Evolutionary conservation across 2,888 invertebrate genomes (phyloP), one percentile per base, ranked within the genome.

Genomic region (Caenorhabditis drosophilae): DNA sequence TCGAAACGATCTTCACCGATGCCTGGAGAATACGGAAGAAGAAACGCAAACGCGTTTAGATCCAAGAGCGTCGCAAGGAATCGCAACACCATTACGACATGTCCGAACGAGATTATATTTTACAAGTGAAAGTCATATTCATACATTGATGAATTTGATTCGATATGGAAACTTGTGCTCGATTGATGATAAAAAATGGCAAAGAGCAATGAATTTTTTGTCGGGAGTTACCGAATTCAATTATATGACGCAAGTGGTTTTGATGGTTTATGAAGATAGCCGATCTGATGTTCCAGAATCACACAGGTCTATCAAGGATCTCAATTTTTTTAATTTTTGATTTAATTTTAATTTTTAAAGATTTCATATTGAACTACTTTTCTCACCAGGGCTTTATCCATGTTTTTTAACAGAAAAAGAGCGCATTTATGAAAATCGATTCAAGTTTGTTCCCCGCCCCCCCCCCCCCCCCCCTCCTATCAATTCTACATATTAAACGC

Each of bases 221-320:
- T 92, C 92, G 20, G 92, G 93, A 88, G 95, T 97, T 6, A 93
- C 96, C 0, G 98, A 98, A 85, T 88, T 98, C 27, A 98, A 98
- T 87, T 98, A 98, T 86, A 93, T 98, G 92, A 95, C 96, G 4
- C 97, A 98, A 86, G 92, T 98, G 60, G 92, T 98, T 25, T 94
- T 99, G 93, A 98, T 99, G 97, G 86, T 95, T 0, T 99, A 98
- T 84, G 98, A 98, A 86, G 98, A 99, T 86, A 96, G 70, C 93
- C 6, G 95, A 92, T 0, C 95, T 7, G 86, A 91, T 91, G 0
- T 89, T 88, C 51, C 54, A 2, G 69, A 60, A 23, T 60, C n/a
- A n/a, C n/a, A n/a, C n/a, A n/a, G n/a, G n/a, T n/a, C n/a, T n/a
- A n/a, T n/a, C n/a, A n/a, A n/a, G n/a, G n/a, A n/a, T n/a, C n/a